Percentiles rank a stretch among this genome's conserved stretches.
phyloP scores from a whole-genome alignment of 2,113 vertebrate genomes.

The Gymnogyps californianus region DNA sequence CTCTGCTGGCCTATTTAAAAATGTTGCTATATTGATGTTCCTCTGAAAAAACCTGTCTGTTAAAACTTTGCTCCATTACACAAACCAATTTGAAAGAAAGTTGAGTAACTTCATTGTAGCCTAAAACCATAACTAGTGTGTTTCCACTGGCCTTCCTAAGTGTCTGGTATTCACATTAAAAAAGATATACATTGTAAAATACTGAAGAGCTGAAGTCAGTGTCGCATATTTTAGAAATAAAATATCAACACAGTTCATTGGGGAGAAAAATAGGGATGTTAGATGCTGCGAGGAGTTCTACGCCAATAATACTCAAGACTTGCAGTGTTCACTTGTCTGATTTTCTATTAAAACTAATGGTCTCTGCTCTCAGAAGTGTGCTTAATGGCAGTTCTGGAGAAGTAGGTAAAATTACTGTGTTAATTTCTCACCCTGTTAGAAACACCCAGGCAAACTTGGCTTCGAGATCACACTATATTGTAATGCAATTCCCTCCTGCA shows the following conservation, averaged over 20 bases:
- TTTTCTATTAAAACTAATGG: background rate
- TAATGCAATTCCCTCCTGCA: background rate
- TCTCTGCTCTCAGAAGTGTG: background rate
- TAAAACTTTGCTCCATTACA: background rate
- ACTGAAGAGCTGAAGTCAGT: background rate
- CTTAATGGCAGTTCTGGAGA: background rate
- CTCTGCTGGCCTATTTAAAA: background rate
- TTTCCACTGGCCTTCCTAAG: background rate
- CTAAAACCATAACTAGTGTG: fast-evolving
- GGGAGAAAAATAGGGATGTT: background rate
- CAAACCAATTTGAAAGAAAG: background rate
- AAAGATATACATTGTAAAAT: background rate
- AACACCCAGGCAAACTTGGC: background rate
- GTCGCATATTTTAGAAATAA: background rate
- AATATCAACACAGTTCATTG: background rate
- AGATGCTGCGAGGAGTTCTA: background rate
- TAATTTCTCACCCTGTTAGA: background rate
- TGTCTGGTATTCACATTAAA: background rate
- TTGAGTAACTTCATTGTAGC: background rate
- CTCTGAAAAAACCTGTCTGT: background rate
- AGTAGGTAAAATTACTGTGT: background rate
- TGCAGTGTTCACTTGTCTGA: background rate
- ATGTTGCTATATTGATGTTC: background rate
- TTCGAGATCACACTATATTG: background rate
- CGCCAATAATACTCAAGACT: background rate